Evolutionary conservation across 2,113 vertebrate genomes (phyloP).

Genomic region (cattle (Bos taurus)): DNA sequence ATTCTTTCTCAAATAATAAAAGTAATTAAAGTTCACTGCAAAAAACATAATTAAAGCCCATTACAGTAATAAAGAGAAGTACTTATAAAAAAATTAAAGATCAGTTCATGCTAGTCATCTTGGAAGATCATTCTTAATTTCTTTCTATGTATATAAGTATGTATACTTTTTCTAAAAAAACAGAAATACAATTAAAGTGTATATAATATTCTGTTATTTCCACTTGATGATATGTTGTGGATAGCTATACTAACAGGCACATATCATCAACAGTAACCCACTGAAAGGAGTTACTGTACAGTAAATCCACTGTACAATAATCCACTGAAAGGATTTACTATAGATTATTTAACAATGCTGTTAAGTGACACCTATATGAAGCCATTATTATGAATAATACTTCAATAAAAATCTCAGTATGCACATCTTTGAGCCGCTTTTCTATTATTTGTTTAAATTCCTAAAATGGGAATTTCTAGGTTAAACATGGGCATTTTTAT

Average conservation of each 20-base stretch:
- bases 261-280: too few relatives aligned
- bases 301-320: too few relatives aligned
- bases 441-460: neutral
- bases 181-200: neutral
- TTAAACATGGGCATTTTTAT: neutral
- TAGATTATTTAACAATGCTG: neutral
- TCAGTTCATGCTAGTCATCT: neutral
- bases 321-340: neutral
- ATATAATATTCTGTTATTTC: neutral
- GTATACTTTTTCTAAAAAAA: neutral
- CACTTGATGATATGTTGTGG: neutral
- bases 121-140: neutral
- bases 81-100: neutral
- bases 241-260: neutral
- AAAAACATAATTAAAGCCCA: neutral
- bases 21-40: neutral
- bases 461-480: neutral
- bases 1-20: neutral
- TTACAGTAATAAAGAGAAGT: neutral
- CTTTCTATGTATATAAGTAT: neutral
- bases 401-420: neutral
- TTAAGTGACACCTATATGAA: neutral
- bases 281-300: neutral
- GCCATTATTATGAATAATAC: neutral
- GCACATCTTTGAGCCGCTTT: neutral